phyloP scores from a whole-genome alignment of 2,113 vertebrate species.

The Camelus bactrianus region DNA sequence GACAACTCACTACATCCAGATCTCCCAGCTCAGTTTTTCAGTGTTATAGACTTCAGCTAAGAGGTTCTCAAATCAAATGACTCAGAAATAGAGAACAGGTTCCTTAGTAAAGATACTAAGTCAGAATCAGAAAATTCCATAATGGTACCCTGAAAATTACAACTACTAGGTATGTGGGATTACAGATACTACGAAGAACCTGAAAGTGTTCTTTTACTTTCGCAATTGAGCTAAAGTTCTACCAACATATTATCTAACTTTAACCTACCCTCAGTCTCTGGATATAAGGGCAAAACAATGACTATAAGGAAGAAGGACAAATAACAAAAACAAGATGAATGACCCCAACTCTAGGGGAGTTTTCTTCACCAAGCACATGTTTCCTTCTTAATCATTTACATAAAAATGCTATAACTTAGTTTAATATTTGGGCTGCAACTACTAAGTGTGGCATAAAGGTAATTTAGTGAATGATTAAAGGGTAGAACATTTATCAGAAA shows the following conservation, averaged over 20 bases:
- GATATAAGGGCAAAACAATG: conserved; percentile 18
- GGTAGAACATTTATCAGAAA: conserved; percentile 2
- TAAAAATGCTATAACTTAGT: conserved; percentile 19
- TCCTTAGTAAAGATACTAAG: neutral
- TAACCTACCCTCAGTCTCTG: conserved; percentile 34
- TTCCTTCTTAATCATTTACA: conserved; percentile 31
- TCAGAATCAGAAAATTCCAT: conserved; percentile 48
- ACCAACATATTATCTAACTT: conserved; percentile 50
- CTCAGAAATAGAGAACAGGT: conserved; percentile 28
- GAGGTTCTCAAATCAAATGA: conserved; percentile 50
- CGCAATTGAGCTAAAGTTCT: conserved; percentile 24
- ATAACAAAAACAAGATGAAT: conserved; percentile 45
- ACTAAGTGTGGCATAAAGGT: conserved; percentile 42
- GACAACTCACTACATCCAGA: neutral
- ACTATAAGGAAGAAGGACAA: neutral
- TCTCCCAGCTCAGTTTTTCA: conserved; percentile 44
- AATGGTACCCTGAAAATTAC: neutral
- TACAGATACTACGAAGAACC: neutral
- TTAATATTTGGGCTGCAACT: conserved; percentile 23
- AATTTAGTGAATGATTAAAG: conserved; percentile 39
- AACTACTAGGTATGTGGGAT: conserved; percentile 11
- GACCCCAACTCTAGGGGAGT: conserved; percentile 15
- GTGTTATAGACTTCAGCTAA: conserved; percentile 12
- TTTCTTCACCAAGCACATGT: neutral
- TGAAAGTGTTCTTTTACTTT: conserved; percentile 12